Evolutionary conservation across 2,113 vertebrate genomes (phyloP), one percentile per base, ranked within the genome.

Genomic region (Oryzias celebensis): DNA sequence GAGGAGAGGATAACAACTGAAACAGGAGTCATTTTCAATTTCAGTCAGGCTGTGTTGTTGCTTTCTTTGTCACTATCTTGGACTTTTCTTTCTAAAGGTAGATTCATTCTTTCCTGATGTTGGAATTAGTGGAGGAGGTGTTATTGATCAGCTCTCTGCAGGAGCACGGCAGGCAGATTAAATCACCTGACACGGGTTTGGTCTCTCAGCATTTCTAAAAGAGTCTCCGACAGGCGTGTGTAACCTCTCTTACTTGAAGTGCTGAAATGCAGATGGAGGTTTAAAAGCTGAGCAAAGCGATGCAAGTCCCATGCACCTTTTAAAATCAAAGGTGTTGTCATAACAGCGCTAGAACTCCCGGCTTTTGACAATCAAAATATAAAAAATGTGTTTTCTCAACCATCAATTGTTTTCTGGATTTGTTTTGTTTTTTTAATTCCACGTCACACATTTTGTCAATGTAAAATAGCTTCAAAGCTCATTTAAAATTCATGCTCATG

Each of bases 401-500:
- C 26, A 28, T 28, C 26, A 28, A 28, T 28, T 28, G 26, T 28
- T 28, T 28, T 28, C 5, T 20, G 20, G 20, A 20, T 20, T 20
- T 20, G 20, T 20, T 20, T 48, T 3, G 18, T n/a, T 22, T 13
- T 46, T 56, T 48, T 50, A 71, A 79, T 50, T 52, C 52, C 20
- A 15, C 56, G 80, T 83, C 78, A 82, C 73, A 72, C 79, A 86
- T 36, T 58, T 62, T 69, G 65, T 71, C 63, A 41, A 62, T 77
- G 71, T 79, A 79, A 75, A 82, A 82, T 71, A 45, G 69, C 68
- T 62, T 85, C 66, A 71, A 53, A 62, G 65, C 83, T 85, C 80
- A 86, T 89, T 78, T 59, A 67, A 85, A 83, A 86, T 83, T 77
- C 80, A 87, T 86, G 58, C 75, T 87, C 81, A 86, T 84, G 80